phyloP scores from a whole-genome alignment of 53 echinoderm and acorn worm species.

The Luidia sarsii region DNA sequence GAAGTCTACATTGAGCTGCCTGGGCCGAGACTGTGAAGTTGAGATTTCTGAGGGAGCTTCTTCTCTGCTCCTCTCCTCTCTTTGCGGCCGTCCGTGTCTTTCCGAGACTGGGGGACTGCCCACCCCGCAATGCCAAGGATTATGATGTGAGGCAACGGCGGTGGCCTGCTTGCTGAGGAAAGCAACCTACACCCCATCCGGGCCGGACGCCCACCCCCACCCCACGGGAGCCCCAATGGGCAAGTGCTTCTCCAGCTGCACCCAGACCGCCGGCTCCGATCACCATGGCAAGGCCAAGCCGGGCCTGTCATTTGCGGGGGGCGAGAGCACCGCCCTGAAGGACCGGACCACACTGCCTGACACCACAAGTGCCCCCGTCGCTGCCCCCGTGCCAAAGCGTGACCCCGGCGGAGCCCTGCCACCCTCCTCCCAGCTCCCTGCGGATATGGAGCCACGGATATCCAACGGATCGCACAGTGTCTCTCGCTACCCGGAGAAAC shows the following conservation, averaged over 20 bases:
- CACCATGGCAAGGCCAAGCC: constrained; percentile 44
- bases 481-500: background rate
- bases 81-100: no score
- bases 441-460: constrained; percentile 41
- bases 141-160: no score
- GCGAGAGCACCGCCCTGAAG: constrained; percentile 44
- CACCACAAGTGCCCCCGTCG: constrained; percentile 48
- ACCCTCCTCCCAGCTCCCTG: constrained; percentile 9
- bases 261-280: constrained; percentile 48
- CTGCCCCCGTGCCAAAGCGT: constrained; percentile 22
- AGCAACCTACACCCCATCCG: no score
- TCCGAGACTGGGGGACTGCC: no score
- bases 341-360: constrained; percentile 45
- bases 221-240: constrained; percentile 68
- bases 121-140: no score
- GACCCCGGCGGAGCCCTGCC: constrained; percentile 9
- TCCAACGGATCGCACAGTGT: constrained; percentile 28
- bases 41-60: no score
- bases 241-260: constrained; percentile 95
- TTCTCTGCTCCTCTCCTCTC: no score
- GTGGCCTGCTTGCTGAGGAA: no score
- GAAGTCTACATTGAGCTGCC: no score
- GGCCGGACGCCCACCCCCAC: no score
- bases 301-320: constrained; percentile 34
- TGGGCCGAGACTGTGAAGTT: no score